phyloP scores from a whole-genome alignment of 2,797 vertebrate genomes.

The Melanotaenia pygmaea region DNA sequence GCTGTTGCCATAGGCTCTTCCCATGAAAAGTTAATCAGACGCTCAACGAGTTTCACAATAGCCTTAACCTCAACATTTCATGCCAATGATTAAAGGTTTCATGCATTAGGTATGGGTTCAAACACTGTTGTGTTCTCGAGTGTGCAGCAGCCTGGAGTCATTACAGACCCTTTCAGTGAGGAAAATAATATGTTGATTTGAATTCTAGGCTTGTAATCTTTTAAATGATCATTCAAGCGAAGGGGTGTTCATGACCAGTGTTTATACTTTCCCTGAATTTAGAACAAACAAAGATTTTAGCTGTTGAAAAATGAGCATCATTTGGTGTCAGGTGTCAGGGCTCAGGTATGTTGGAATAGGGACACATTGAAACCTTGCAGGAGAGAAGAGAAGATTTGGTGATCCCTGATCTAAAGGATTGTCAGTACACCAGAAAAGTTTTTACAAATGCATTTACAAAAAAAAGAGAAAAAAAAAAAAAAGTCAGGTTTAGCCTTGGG shows the following conservation, averaged over 20 bases:
- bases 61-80: constrained; percentile 21
- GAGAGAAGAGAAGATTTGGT: too few relatives aligned
- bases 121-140: constrained; percentile 18
- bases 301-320: background rate
- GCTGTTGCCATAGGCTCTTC: constrained; percentile 1
- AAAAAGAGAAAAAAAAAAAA: too few relatives aligned
- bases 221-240: background rate
- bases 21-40: constrained; percentile 14
- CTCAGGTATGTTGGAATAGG: too few relatives aligned
- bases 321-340: too few relatives aligned
- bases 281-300: background rate
- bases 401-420: background rate
- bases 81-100: constrained; percentile 21
- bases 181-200: constrained; percentile 1
- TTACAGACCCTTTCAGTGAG: background rate
- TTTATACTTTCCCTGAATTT: background rate
- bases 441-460: background rate
- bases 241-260: background rate
- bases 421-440: background rate
- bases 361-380: too few relatives aligned
- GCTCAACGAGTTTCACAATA: constrained; percentile 3
- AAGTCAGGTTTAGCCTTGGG: background rate
- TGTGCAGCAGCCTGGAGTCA: background rate
- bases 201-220: background rate
- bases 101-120: constrained; percentile 2